Evolutionary conservation across 2,113 vertebrate species (phyloP).

Genomic region (Cyanistes caeruleus): DNA sequence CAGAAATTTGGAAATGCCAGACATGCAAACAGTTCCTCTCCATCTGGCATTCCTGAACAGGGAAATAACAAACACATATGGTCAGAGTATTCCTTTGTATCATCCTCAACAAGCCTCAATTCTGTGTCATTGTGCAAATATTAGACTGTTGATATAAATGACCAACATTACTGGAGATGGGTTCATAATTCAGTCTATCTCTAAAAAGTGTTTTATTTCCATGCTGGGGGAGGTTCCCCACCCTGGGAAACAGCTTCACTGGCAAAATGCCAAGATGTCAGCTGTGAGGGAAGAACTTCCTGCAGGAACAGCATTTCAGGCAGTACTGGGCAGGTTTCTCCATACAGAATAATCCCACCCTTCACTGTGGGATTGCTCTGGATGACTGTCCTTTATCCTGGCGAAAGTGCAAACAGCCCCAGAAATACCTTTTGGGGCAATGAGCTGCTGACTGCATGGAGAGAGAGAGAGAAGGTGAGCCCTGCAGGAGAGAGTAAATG

Average conservation of each 20-base stretch:
- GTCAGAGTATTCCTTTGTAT: not conserved
- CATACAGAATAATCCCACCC: not conserved
- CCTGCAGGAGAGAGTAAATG: not conserved
- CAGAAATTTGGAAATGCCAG: constrained; percentile 22
- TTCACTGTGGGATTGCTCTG: not conserved
- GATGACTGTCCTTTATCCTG: not conserved
- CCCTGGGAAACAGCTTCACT: not conserved
- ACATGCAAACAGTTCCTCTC: not conserved
- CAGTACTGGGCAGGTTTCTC: not conserved
- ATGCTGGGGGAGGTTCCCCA: not conserved
- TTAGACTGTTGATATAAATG: not conserved
- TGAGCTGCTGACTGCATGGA: not conserved
- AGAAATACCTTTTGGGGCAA: not conserved
- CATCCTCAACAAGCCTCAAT: not conserved
- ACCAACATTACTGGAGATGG: not conserved
- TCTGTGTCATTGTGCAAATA: not conserved
- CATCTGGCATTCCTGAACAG: not conserved
- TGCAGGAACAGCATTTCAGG: not conserved
- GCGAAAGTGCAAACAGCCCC: not conserved
- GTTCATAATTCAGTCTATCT: not conserved
- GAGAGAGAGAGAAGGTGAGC: not conserved
- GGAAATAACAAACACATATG: not conserved
- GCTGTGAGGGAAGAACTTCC: not conserved
- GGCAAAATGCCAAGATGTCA: not conserved
- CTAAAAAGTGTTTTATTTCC: not conserved